Evolutionary conservation across 2,797 vertebrate genomes (phyloP).

Genomic region (Melanotaenia trifasciata): DNA sequence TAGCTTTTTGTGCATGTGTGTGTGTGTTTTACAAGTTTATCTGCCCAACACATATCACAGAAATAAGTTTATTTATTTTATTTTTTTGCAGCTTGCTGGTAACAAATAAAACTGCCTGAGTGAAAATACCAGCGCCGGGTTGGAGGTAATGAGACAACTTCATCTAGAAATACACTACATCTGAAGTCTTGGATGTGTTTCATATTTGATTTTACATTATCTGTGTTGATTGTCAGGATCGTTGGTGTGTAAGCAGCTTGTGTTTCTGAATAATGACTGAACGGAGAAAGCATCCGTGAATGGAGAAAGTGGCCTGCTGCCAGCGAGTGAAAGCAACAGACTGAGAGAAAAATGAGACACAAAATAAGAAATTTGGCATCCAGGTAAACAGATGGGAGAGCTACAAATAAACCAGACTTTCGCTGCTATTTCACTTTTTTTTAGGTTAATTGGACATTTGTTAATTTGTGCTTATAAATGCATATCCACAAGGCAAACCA

Average conservation of each 20-base stretch:
- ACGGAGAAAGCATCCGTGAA: constrained; percentile 24
- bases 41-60: constrained; percentile 6
- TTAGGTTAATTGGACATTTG: too few relatives aligned
- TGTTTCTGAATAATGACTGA: constrained; percentile 33
- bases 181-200: constrained; percentile 16
- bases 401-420: constrained; percentile 13
- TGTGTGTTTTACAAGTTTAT: not conserved
- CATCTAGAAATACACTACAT: constrained; percentile 6
- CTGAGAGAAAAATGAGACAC: constrained; percentile 18
- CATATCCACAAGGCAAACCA: not conserved
- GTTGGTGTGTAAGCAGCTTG: constrained; percentile 35
- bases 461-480: not conserved
- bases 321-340: constrained; percentile 27
- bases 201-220: constrained; percentile 51
- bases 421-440: not conserved
- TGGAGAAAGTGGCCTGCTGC: constrained; percentile 49
- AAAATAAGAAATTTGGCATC: constrained; percentile 31
- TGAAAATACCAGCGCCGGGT: constrained; percentile 3
- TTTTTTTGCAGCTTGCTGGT: not conserved
- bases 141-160: constrained; percentile 29
- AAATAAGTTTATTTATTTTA: constrained; percentile 5
- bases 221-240: constrained; percentile 52
- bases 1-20: not conserved
- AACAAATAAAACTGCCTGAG: constrained; percentile 1
- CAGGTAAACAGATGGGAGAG: constrained; percentile 50